A percentile compares a stretch with the other conserved stretches of the same genome.
Evolutionary conservation across 2,888 invertebrate species (phyloP).

Genomic region (Auanema freiburgensis): DNA sequence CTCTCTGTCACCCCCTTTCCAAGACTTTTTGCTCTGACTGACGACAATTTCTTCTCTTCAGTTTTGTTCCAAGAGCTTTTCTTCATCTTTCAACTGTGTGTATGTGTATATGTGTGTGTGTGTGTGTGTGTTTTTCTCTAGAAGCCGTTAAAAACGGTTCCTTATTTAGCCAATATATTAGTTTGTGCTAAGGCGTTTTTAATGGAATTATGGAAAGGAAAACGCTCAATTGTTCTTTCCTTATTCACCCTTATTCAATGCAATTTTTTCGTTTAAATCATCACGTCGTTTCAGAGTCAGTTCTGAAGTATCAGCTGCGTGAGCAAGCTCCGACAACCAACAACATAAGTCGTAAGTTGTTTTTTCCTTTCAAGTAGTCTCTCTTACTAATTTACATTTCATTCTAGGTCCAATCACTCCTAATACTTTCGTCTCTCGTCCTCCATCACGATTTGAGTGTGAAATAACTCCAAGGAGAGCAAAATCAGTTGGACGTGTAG

Average conservation of each 20-base stretch:
- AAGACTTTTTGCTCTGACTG: too few relatives aligned
- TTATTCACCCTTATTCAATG: background rate
- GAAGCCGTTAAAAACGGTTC: too few relatives aligned
- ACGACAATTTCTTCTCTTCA: too few relatives aligned
- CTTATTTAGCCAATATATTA: too few relatives aligned
- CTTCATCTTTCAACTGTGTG: too few relatives aligned
- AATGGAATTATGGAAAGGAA: too few relatives aligned
- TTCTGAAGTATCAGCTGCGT: conserved; percentile 17
- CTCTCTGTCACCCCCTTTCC: too few relatives aligned
- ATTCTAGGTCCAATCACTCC: conserved; percentile 24
- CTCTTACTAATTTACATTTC: background rate
- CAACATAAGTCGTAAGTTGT: conserved; percentile 19
- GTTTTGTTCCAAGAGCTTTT: too few relatives aligned
- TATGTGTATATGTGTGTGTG: too few relatives aligned
- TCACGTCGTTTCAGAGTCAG: conserved; percentile 13
- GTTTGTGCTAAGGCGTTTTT: too few relatives aligned
- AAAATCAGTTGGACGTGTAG: conserved; percentile 28
- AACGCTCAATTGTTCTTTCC: background rate
- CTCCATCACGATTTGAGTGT: conserved; percentile 24
- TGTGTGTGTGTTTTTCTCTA: too few relatives aligned
- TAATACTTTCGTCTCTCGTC: conserved; percentile 15
- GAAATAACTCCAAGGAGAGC: conserved; percentile 28
- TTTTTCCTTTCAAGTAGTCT: background rate
- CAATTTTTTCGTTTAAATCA: background rate
- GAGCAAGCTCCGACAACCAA: conserved; percentile 17